These are phyloP conservation scores for Macrosteles quadrilineatus DNA, from an alignment of 1,140 invertebrate genomes.

Conservation along the genomic window DNA sequence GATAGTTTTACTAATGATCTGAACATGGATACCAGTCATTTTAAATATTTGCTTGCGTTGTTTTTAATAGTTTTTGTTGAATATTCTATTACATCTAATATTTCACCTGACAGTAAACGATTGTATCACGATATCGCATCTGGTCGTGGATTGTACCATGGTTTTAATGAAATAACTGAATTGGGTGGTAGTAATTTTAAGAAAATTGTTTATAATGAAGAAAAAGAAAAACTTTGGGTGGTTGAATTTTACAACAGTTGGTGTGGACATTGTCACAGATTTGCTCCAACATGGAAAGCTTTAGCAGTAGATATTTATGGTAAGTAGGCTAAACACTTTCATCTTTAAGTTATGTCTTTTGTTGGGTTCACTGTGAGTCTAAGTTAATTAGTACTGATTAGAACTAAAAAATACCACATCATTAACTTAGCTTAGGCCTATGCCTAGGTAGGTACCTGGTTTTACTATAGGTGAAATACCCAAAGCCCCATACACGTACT, in stretches of 20 bases:
- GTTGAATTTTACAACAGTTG: slow-evolving; percentile 89
- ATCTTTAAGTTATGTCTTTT: no score
- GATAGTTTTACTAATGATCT: no score
- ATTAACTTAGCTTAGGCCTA: no score
- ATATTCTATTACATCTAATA: neutral
- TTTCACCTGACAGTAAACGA: slow-evolving; percentile 34
- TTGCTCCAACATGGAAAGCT: slow-evolving; percentile 75
- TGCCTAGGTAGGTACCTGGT: no score
- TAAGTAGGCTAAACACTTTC: no score
- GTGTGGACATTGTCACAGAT: slow-evolving; percentile 84
- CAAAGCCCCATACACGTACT: no score
- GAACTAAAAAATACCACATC: no score
- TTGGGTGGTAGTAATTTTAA: slow-evolving; percentile 63
- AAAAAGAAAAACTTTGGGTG: slow-evolving; percentile 64
- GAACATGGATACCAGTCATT: no score
- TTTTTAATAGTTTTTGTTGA: neutral
- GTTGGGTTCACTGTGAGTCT: no score
- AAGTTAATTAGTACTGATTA: no score
- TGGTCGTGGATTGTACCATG: slow-evolving; percentile 58
- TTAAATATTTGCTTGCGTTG: no score
- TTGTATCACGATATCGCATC: slow-evolving; percentile 38
- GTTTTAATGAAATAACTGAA: slow-evolving; percentile 59
- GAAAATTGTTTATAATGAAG: slow-evolving; percentile 57
- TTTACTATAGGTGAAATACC: no score
- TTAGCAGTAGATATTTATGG: slow-evolving; percentile 64